Evolutionary conservation across 92 coral and sea anemone species (phyloP), one percentile per base, ranked within the genome.

Genomic region (Epizoanthus stellaris): DNA sequence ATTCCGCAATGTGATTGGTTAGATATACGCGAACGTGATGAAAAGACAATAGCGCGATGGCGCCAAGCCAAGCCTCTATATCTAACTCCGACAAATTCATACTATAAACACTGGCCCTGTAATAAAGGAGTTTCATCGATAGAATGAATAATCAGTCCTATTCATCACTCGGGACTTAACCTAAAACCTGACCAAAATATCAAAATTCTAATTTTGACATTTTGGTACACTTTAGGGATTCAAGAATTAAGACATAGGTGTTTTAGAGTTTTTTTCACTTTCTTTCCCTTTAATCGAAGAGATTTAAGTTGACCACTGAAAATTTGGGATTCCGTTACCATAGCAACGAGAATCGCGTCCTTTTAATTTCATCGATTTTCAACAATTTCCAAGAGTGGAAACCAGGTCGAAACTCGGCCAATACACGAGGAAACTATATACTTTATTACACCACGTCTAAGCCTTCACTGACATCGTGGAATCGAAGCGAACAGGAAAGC

Each of bases 381-480:
- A 62, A 16, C 56, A 67, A 47, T 53, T 61, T 67, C 73, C 25
- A 52, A 36, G 58, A 67, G 36, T 80, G 42, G 72, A 80, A 80
- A 17, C 59, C 57, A 47, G 54, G n/a, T 25, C 68, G 17, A 34
- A 62, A 47, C 57, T 13, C 36, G 40, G 54, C 73, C 73, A 64
- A n/a, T 62, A 15, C 39, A 45, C 21, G 58, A 80, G 85, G 85
- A 80, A 80, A 63, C 85, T 30, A 80, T 64, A 56, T 82, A 47
- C 60, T n/a, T 45, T 70, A 68, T 82, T 45, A 82, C 76, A 82
- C 36, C 70, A 83, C 70, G 80, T 47, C 49, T 82, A 53, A 12
- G 77, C 7, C 67, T 67, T 52, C 19, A 9, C 9, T 43, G 56
- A 53, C 1, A 36, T 52, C 59, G 57, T 70, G 87, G 87, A 76